phyloP scores from a whole-genome alignment of 2,888 invertebrate species.

The Plebejus argus region DNA sequence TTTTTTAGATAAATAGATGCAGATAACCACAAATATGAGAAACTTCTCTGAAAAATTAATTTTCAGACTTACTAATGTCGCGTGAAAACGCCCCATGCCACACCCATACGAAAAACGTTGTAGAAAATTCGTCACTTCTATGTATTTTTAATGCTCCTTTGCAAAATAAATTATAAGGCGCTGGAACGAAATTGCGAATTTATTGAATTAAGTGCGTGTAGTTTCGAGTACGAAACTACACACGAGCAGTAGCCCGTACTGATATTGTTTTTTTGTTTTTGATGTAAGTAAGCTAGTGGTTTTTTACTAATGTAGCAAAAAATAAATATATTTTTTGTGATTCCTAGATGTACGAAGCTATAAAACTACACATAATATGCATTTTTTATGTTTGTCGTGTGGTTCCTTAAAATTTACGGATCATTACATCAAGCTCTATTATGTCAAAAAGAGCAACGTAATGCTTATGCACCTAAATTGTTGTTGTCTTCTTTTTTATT shows the following conservation, averaged over 20 bases:
- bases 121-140: not conserved
- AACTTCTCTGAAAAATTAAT: not conserved
- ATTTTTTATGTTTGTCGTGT: no score
- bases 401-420: no score
- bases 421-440: no score
- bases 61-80: not conserved
- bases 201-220: not conserved
- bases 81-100: not conserved
- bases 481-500: not conserved
- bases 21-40: no score
- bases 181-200: not conserved
- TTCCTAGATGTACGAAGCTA: not conserved
- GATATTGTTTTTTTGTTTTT: not conserved
- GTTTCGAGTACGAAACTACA: no score
- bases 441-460: not conserved
- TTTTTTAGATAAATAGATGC: no score
- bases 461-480: not conserved
- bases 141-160: not conserved
- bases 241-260: no score
- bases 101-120: not conserved
- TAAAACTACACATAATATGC: no score
- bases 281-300: not conserved
- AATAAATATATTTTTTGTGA: not conserved
- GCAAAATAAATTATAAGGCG: not conserved
- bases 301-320: not conserved